Conservation (phyloP, 2,888 invertebrate species). For the Andrena bicolor region DNA sequence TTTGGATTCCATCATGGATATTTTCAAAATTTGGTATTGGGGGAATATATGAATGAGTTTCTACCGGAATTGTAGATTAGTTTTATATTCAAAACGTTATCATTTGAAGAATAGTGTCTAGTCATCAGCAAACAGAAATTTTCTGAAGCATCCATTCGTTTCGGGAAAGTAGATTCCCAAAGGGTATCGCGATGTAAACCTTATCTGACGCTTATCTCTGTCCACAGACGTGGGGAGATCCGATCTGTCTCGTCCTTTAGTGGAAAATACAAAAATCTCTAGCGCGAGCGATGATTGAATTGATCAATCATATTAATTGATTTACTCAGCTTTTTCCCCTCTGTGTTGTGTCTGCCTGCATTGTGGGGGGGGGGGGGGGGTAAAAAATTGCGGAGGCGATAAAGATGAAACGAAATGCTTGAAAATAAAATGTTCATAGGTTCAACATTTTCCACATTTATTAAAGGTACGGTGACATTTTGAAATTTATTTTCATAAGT, state of each 20-base stretch:
- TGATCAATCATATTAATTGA: slow-evolving; percentile 1
- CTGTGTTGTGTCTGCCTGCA: no score
- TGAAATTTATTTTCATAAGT: no score
- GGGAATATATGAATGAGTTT: no score
- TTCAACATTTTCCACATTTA: no score
- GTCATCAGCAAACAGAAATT: background rate
- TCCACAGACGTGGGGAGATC: background rate
- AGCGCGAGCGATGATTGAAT: slow-evolving; percentile 5
- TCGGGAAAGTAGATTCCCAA: background rate
- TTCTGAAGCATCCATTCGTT: slow-evolving; percentile 15
- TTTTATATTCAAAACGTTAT: slow-evolving; percentile 20
- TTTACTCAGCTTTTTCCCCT: no score
- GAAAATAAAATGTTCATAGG: no score
- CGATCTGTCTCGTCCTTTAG: background rate
- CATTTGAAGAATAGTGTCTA: slow-evolving; percentile 4
- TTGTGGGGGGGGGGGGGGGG: no score
- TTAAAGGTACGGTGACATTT: no score
- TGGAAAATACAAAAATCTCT: background rate
- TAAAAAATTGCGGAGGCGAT: no score
- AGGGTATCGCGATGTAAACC: slow-evolving; percentile 6
- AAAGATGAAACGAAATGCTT: no score
- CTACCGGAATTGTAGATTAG: background rate
- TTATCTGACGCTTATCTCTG: slow-evolving; percentile 33
- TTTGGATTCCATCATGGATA: no score
- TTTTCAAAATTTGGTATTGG: no score